A percentile compares a stretch with the other conserved stretches of the same genome.
Evolutionary conservation across 2,797 vertebrate species (phyloP).

Genomic region (Petrocephalus sullivani): DNA sequence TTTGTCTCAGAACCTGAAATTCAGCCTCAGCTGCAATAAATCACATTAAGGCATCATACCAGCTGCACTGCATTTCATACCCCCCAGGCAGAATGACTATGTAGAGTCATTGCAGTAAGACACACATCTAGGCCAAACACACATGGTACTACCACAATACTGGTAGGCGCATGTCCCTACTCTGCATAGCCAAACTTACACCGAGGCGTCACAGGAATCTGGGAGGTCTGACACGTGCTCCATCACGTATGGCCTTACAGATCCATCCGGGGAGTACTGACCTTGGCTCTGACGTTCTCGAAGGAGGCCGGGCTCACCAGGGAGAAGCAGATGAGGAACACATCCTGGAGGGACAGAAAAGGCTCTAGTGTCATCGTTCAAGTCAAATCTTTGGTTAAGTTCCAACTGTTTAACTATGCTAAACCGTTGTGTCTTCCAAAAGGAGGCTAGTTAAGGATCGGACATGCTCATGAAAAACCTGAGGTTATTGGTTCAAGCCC

Average conservation of each 20-base stretch:
- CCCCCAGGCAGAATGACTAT: neutral
- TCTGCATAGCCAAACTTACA: too few relatives aligned
- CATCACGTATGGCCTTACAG: neutral
- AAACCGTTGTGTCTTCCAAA: neutral
- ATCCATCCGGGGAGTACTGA: constrained; percentile 39
- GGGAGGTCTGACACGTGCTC: neutral
- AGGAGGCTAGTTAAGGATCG: neutral
- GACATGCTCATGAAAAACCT: neutral
- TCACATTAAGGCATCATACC: neutral
- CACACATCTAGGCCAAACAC: neutral
- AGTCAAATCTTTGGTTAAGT: neutral
- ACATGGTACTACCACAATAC: too few relatives aligned
- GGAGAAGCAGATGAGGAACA: constrained; percentile 92
- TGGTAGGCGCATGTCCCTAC: too few relatives aligned
- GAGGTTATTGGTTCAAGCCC: neutral
- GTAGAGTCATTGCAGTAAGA: neutral
- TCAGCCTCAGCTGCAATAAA: neutral
- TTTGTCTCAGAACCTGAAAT: neutral
- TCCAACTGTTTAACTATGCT: neutral
- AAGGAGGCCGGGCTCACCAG: constrained; percentile 88
- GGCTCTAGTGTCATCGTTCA: neutral
- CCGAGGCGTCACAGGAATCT: too few relatives aligned
- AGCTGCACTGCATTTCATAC: neutral
- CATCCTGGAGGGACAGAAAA: constrained; percentile 61
- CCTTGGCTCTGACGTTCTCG: constrained; percentile 87